A percentile compares a stretch with the other conserved stretches of the same genome.
These are phyloP conservation scores for Aix galericulata DNA, from an alignment of 2,113 vertebrate genomes.

Conservation along the genomic window DNA sequence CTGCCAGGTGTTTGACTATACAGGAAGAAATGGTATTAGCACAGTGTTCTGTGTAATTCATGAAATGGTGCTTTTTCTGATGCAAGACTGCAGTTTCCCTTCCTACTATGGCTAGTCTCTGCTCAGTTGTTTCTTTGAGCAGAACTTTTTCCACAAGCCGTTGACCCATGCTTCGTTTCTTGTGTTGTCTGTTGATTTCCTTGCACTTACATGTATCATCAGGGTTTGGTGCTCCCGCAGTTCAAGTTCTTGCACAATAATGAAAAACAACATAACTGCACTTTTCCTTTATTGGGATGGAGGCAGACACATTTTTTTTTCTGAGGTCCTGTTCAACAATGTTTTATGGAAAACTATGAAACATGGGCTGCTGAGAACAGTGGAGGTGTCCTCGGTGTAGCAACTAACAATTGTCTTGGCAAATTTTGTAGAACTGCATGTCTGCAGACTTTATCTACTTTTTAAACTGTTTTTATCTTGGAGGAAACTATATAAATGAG, in stretches of 20 bases:
- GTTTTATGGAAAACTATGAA: not conserved
- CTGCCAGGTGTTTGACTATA: not conserved
- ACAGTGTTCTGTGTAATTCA: not conserved
- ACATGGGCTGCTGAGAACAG: not conserved
- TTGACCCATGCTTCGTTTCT: not conserved
- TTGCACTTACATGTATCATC: not conserved
- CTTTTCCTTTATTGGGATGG: not conserved
- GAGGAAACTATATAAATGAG: not conserved
- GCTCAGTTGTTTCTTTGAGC: not conserved
- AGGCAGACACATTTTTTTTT: not conserved
- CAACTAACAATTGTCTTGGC: not conserved
- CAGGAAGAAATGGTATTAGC: not conserved
- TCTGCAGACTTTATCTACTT: not conserved
- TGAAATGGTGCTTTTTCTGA: not conserved
- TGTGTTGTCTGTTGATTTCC: not conserved
- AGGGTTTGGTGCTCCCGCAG: not conserved
- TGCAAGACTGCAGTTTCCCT: not conserved
- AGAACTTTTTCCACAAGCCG: not conserved
- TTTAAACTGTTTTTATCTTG: not conserved
- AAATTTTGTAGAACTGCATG: not conserved
- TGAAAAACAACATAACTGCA: not conserved
- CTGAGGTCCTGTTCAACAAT: not conserved
- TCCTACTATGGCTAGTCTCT: not conserved
- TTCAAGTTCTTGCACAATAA: not conserved
- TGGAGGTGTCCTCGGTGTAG: not conserved